Evolutionary conservation across 2,888 invertebrate species (phyloP).

Genomic region (Phalera bucephala): DNA sequence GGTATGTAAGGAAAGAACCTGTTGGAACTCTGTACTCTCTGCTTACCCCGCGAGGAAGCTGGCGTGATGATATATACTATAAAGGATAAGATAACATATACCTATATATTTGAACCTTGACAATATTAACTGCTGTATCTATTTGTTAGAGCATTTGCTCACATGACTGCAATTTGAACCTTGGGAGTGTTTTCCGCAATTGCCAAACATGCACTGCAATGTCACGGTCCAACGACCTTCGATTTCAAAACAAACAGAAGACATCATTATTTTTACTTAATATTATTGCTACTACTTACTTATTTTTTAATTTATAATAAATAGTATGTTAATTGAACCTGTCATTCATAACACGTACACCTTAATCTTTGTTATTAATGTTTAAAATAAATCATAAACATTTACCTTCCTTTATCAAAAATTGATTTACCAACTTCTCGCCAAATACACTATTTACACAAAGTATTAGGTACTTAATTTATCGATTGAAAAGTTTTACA

Average conservation of each 20-base stretch:
- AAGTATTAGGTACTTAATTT: slow-evolving; percentile 23
- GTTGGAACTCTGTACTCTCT: too few species aligned
- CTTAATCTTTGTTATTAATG: too few species aligned
- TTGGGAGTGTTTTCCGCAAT: slow-evolving; percentile 5
- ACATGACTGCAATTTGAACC: neutral
- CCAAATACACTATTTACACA: slow-evolving; percentile 26
- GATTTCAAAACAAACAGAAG: slow-evolving; percentile 2
- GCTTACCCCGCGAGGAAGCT: too few species aligned
- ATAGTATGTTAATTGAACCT: too few species aligned
- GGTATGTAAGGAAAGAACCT: too few species aligned
- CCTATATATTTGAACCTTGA: slow-evolving; percentile 2
- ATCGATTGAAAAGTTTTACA: slow-evolving; percentile 30
- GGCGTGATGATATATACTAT: too few species aligned
- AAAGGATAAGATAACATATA: too few species aligned
- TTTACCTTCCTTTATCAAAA: slow-evolving; percentile 30
- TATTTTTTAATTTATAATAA: neutral
- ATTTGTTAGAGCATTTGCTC: neutral
- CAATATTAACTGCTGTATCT: neutral
- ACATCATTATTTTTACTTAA: too few species aligned
- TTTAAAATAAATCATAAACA: slow-evolving; percentile 22
- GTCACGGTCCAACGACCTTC: slow-evolving; percentile 8
- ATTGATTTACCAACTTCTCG: slow-evolving; percentile 19
- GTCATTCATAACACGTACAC: too few species aligned
- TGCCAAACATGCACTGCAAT: slow-evolving; percentile 6
- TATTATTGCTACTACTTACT: too few species aligned